Evolutionary conservation across 1,140 invertebrate genomes (phyloP).

Genomic region (Drosophila nasuta): DNA sequence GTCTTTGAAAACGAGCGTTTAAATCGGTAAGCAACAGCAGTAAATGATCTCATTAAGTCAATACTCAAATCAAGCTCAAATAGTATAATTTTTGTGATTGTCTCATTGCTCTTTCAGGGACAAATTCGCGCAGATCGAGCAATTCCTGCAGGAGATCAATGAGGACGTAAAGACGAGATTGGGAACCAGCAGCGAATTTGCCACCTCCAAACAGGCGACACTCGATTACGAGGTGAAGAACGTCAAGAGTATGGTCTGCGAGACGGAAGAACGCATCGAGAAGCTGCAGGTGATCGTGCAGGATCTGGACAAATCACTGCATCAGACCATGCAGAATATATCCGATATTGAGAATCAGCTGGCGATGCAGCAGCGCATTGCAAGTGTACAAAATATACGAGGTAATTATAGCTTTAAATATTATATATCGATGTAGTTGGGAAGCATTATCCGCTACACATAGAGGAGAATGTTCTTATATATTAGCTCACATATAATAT

Average conservation of each 20-base stretch:
- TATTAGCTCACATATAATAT: no score
- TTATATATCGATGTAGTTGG: not conserved
- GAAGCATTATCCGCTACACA: no score
- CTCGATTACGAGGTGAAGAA: conserved; percentile 82
- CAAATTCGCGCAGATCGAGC: conserved; percentile 78
- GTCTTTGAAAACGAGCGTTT: conserved; percentile 71
- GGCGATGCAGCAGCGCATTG: conserved; percentile 74
- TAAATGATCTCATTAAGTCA: not conserved
- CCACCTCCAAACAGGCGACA: conserved; percentile 68
- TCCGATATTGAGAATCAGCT: conserved; percentile 78
- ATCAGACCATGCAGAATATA: conserved; percentile 74
- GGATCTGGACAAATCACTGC: conserved; percentile 60
- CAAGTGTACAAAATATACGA: conserved; percentile 71
- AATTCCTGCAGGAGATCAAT: conserved; percentile 71
- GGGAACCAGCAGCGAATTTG: conserved; percentile 54
- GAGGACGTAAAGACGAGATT: conserved; percentile 75
- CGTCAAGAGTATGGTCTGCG: conserved; percentile 80
- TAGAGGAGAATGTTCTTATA: no score
- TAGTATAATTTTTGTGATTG: no score
- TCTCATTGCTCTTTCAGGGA: conserved; percentile 47
- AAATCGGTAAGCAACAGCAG: conserved; percentile 52
- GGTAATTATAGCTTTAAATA: conserved; percentile 39
- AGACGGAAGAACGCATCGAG: conserved; percentile 83
- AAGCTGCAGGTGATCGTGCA: conserved; percentile 60
- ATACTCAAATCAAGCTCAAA: not conserved